Base-by-base conservation (phyloP, 2,888 invertebrate genomes). In the Nycteola revayana region DNA sequence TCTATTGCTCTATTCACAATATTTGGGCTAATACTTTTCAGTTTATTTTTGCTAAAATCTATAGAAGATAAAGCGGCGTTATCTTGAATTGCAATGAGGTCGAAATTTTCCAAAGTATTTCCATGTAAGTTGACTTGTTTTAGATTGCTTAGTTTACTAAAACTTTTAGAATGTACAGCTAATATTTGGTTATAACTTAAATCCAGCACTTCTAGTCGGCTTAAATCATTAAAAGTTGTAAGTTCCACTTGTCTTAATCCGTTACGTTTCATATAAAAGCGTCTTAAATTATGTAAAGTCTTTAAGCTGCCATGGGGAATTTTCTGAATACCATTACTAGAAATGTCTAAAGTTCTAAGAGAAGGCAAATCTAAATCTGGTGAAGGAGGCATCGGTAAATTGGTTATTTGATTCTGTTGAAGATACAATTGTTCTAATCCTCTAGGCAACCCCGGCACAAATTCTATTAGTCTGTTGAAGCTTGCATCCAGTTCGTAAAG, bases 401-500 rank as follows among this genome's bases (percentile, higher is more conserved):
- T 84, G 3, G 90, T 85, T 32, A 96, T 94, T 55, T 93, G 91
- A 73, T 96, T 96, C 61, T 90, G 91, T 29, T 92, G 84, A 63
- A 95, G 75, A 64, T 93, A 92, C 10, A 96, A 77, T 47, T 95
- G 92, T 68, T 96, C 96, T 30, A 96, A 83, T 24, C 93, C 94
- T 53, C 92, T 89, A 0, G 96, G 95, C 31, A 96, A 77, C 0
- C 94, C 95, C 1, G 94, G 93, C n/a, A 94, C 91, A 46, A 96
- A 91, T 59, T 94, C 93, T n/a, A 92, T 77, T 41, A 96, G 68
- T 36, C 91, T 89, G 71, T 96, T 96, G 48, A 89, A 87, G 56
- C 94, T 94, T 0, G 93, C 90, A 67, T 96, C 96, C 11, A 96
- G 78, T 74, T 95, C 95, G 54, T 94, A 96, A 0, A 97, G 86